Evolutionary conservation across 2,113 vertebrate species (phyloP).

Genomic region (Psittacula cyanocephala): DNA sequence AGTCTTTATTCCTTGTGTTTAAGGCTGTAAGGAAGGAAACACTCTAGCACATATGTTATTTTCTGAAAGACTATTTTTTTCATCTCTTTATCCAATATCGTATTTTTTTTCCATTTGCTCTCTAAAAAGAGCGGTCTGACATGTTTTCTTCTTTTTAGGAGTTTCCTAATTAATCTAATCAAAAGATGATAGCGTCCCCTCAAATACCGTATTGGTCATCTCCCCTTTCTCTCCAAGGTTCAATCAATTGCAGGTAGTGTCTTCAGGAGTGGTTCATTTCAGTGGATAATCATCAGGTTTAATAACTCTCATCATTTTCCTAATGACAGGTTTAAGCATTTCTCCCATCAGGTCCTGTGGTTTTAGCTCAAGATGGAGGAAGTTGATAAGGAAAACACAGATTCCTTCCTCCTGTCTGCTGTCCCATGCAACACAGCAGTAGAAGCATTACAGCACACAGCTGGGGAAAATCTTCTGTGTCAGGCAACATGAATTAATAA

Average conservation of each 20-base stretch:
- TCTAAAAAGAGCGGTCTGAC: conserved; percentile 8
- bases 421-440: background rate
- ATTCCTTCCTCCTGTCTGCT: background rate
- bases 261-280: background rate
- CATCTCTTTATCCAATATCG: background rate
- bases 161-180: background rate
- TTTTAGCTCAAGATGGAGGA: background rate
- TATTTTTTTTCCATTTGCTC: background rate
- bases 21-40: background rate
- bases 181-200: background rate
- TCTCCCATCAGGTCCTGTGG: background rate
- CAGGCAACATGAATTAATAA: background rate
- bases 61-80: background rate
- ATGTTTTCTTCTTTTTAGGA: background rate
- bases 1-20: background rate
- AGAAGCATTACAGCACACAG: background rate
- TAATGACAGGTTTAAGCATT: background rate
- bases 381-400: background rate
- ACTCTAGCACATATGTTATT: background rate
- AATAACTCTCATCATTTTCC: background rate
- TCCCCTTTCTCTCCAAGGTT: background rate
- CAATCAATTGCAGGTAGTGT: background rate
- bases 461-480: background rate
- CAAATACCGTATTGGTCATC: background rate
- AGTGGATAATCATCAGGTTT: background rate